Base-by-base conservation (phyloP, 2,888 invertebrate genomes). In the Polyommatus icarus region DNA sequence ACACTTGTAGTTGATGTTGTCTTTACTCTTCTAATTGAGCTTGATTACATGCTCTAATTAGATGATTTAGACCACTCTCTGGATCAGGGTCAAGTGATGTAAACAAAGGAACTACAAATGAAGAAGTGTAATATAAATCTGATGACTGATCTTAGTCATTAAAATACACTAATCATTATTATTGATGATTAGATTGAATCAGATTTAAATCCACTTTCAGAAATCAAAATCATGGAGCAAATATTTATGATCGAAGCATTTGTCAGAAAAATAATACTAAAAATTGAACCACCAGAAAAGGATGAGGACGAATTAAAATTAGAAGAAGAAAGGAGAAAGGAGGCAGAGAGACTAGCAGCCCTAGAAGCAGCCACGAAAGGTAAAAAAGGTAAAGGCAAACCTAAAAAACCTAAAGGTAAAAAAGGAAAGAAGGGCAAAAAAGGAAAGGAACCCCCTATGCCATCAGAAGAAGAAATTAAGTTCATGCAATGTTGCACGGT, bases 221-320 rank as follows among this genome's bases (percentile, higher is more conserved):
- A 10, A 79, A 93, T 50, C 36, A 40, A n/a, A 40, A 83, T 8
- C 79, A 93, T 93, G 93, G 94, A 94, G 78, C 94, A 94, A 86
- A 92, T 94, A 78, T 94, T 93, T 78, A 92, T 94, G 93, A 90
- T 94, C 40, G 94, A 94, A 84, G 88, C 92, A 1, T 92, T 89
- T 78, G 92, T 94, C 6, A 92, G 92, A 82, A 92, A 87, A 80
- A 92, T 93, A 10, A 79, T 92, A 67, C 83, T 94, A 0, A 93
- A 94, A 85, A 83, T 93, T 78, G 93, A 92, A 79, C 93, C 93
- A 78, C 89, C 89, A 0, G 87, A 84, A 76, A 94, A 93, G 87
- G 93, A 93, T 88, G 93, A 88, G 81, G 93, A 89, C 72, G 94
- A 94, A 85, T 84, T 94, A 18, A 84, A 81, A 80, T 79, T 88